Evolutionary conservation across 2,797 vertebrate genomes (phyloP).

Genomic region (Cossypha dichroa): DNA sequence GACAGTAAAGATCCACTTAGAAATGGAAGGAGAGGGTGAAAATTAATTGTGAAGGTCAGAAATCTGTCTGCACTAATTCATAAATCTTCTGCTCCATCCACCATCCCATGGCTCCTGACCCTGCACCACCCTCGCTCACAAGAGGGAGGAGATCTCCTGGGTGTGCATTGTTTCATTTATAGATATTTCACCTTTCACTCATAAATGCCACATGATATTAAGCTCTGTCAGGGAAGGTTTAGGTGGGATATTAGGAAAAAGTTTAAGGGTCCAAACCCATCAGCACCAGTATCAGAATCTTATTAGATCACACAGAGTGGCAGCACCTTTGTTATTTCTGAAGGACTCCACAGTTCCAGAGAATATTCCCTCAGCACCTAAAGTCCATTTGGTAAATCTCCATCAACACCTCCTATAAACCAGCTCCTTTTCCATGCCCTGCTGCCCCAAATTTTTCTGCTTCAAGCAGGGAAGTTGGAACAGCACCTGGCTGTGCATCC

Average conservation of each 20-base stretch:
- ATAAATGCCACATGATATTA: no score
- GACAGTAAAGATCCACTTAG: not conserved
- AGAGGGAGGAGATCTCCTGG: not conserved
- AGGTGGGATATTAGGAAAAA: no score
- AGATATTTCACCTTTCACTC: no score
- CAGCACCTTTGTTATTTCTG: not conserved
- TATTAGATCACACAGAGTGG: accelerated
- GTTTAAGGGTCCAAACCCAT: accelerated
- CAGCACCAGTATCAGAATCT: not conserved
- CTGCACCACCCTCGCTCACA: accelerated
- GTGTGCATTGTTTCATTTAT: not conserved
- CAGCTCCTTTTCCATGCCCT: not conserved
- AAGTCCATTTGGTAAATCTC: not conserved
- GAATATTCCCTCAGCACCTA: not conserved
- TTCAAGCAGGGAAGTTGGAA: not conserved
- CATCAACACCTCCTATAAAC: not conserved
- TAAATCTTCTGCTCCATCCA: not conserved
- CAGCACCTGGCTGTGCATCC: not conserved
- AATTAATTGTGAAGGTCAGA: not conserved
- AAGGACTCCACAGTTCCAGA: not conserved
- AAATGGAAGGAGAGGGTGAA: not conserved
- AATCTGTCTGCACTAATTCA: not conserved
- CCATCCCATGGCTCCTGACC: not conserved
- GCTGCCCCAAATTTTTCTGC: not conserved
- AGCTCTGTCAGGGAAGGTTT: no score